Conservation (phyloP, 2,888 invertebrate genomes). For the Nomada hirtipes region DNA sequence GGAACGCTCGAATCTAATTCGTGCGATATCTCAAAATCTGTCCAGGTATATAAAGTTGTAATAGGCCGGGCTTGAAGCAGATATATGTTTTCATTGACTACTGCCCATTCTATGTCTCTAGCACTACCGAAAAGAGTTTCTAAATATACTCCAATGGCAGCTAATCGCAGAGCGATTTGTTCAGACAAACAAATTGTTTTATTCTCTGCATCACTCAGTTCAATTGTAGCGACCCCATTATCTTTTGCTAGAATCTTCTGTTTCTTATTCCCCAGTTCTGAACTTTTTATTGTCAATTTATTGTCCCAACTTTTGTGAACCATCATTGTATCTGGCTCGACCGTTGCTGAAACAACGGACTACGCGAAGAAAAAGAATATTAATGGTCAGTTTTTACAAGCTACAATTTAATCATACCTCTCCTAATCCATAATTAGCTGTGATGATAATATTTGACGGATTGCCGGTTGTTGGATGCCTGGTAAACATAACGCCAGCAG, state of each 20-base stretch:
- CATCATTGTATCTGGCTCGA: conserved; percentile 91
- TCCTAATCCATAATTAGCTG: conserved; percentile 93
- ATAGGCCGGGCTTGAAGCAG: conserved; percentile 92
- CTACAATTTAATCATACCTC: conserved; percentile 86
- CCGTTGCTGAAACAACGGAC: conserved; percentile 92
- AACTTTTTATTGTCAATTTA: conserved; percentile 84
- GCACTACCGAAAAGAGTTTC: conserved; percentile 89
- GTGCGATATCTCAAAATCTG: conserved; percentile 91
- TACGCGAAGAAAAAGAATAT: conserved; percentile 76
- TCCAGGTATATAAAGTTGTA: conserved; percentile 90
- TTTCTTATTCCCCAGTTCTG: conserved; percentile 86
- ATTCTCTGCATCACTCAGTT: conserved; percentile 83
- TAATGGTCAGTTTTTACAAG: neutral
- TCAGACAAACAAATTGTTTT: conserved; percentile 86
- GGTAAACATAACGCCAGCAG: conserved; percentile 93
- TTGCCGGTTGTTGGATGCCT: conserved; percentile 91
- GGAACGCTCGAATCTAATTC: conserved; percentile 90
- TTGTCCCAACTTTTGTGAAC: conserved; percentile 85
- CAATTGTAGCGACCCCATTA: conserved; percentile 83
- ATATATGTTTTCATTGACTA: conserved; percentile 87
- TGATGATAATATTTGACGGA: conserved; percentile 89
- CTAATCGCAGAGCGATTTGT: conserved; percentile 86
- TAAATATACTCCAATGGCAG: conserved; percentile 86
- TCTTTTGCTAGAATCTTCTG: conserved; percentile 85
- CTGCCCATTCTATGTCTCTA: conserved; percentile 93